Conservation (phyloP, 2,888 invertebrate genomes). For the Marasmarcha lunaedactyla region DNA sequence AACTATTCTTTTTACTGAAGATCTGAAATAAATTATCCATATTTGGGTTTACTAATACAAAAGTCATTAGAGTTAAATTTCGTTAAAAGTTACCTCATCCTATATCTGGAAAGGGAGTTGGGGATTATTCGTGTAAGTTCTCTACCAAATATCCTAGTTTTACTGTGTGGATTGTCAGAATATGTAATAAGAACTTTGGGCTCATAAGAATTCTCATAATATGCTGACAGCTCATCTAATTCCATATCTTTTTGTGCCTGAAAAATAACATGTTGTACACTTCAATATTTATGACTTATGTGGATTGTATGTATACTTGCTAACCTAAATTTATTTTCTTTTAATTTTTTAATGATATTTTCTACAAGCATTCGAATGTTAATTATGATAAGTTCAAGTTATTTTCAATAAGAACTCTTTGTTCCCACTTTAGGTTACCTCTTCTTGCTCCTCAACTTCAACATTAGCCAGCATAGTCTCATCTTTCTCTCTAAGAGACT, state of each 20-base stretch:
- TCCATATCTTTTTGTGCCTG: slow-evolving; percentile 77
- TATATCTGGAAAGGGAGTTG: slow-evolving; percentile 87
- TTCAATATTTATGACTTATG: no score
- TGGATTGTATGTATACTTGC: neutral
- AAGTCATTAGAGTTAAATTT: neutral
- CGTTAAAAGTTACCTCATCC: slow-evolving; percentile 66
- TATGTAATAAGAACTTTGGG: slow-evolving; percentile 98
- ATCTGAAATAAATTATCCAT: slow-evolving; percentile 57
- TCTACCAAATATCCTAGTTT: slow-evolving; percentile 92
- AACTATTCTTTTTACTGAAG: slow-evolving; percentile 93
- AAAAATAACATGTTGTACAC: slow-evolving; percentile 17
- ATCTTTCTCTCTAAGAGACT: slow-evolving; percentile 91
- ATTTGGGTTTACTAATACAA: neutral
- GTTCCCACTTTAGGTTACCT: no score
- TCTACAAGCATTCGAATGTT: no score
- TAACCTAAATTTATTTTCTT: neutral
- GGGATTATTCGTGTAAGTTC: slow-evolving; percentile 94
- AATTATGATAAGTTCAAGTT: no score
- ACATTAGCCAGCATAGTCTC: slow-evolving; percentile 85
- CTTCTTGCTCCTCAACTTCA: slow-evolving; percentile 82
- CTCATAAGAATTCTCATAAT: slow-evolving; percentile 86
- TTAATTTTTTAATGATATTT: slow-evolving; percentile 3
- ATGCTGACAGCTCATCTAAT: slow-evolving; percentile 88
- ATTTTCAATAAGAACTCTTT: no score
- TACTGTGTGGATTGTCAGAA: slow-evolving; percentile 89